Conservation (phyloP, 2,113 vertebrate species). For the Hypomesus transpacificus region DNA sequence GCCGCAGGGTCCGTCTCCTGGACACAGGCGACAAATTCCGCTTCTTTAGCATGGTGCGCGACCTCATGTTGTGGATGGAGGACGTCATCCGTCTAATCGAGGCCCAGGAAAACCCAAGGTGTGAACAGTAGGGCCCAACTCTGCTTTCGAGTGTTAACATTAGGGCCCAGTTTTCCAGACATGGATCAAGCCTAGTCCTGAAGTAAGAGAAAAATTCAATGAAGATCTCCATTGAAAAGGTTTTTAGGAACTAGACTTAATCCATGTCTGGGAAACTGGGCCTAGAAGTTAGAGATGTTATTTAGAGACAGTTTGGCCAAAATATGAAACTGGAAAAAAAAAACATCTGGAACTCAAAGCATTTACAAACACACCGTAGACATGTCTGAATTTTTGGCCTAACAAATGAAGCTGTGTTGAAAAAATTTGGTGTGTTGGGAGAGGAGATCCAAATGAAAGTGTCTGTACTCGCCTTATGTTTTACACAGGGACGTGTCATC, state of each 20-base stretch:
- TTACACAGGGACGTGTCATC: constrained; percentile 88
- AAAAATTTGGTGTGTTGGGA: too few species aligned
- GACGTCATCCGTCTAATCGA: constrained; percentile 94
- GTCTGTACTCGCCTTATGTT: constrained; percentile 3
- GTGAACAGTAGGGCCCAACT: neutral
- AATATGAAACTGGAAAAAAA: neutral
- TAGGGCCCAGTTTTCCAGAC: too few species aligned
- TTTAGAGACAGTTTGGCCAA: too few species aligned
- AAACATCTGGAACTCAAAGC: too few species aligned
- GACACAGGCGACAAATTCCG: constrained; percentile 96
- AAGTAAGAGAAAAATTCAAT: too few species aligned
- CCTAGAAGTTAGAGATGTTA: too few species aligned
- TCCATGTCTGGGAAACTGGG: too few species aligned
- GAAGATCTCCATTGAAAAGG: too few species aligned
- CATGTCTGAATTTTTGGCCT: neutral
- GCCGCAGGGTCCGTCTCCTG: constrained; percentile 80
- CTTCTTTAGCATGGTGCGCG: constrained; percentile 95
- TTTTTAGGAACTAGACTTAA: too few species aligned
- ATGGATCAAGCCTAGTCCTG: neutral
- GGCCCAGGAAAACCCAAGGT: constrained; percentile 95
- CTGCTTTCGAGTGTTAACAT: neutral
- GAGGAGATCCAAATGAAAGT: neutral
- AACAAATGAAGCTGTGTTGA: constrained; percentile 13
- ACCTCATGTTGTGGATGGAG: constrained; percentile 99
- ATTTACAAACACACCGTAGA: too few species aligned